Evolutionary conservation across 2,113 vertebrate species (phyloP), one percentile per base, ranked within the genome.

Genomic region (Elachura formosa): DNA sequence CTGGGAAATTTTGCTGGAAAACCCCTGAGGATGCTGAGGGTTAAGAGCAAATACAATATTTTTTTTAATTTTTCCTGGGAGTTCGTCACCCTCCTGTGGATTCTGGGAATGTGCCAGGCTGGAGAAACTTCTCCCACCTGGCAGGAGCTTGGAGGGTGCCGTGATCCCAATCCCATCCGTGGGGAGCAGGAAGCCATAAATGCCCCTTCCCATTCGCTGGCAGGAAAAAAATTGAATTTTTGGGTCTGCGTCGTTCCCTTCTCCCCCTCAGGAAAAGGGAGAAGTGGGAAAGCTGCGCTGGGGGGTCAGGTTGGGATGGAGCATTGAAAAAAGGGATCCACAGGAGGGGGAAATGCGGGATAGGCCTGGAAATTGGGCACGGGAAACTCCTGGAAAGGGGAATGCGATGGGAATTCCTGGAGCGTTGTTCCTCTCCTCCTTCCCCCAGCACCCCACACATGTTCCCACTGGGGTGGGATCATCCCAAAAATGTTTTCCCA

Each of bases 261-360:
- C 2, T 68, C 55, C 24, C 24, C 19, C 10, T 29, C 0, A 0
- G 48, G 62, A 48, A 75, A 48, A 0, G 2, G 54, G 54, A 55
- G 62, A 84, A 52, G 0, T 4, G 36, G 34, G 54, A 51, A 69
- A 34, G 0, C 17, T 0, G 1, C 0, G 0, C 9, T 0, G 4
- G 16, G 15, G 56, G 84, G 5, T 67, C 54, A 3, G 22, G 43
- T 28, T 34, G 80, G 23, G 61, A 21, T 19, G 67, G 46, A 29
- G 29, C 21, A 17, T 8, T 38, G 66, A 62, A 72, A 75, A 59
- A 2, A 0, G 14, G 64, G 75, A 31, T 69, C 46, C 0, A 0
- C 2, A 18, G 24, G 3, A 26, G 45, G 59, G 49, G 14, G 38
- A 67, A 68, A 36, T 1, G 5, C 14, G 73, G 68, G 71, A 59